These are phyloP conservation scores for Charanyca ferruginea DNA, from an alignment of 2,888 invertebrate genomes.

Conservation along the genomic window DNA sequence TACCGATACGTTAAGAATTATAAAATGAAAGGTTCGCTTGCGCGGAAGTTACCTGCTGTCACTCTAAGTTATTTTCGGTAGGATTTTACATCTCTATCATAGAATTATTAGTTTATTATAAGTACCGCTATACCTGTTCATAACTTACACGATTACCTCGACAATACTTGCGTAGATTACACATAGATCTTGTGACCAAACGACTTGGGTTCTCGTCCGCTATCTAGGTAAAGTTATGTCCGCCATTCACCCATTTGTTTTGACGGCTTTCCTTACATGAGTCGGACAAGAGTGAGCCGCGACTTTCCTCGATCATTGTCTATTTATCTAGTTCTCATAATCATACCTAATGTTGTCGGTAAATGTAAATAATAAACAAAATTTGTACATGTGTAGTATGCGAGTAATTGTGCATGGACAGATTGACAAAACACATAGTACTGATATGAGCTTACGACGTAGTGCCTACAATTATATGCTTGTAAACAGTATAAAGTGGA, in stretches of 20 bases:
- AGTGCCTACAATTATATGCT: slow-evolving; percentile 92
- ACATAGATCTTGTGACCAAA: slow-evolving; percentile 25
- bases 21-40: slow-evolving; percentile 47
- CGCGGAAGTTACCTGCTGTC: slow-evolving; percentile 31
- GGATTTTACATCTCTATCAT: slow-evolving; percentile 48
- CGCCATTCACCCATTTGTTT: slow-evolving; percentile 43
- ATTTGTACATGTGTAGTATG: slow-evolving; percentile 87
- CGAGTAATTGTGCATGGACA: slow-evolving; percentile 87
- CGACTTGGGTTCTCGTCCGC: slow-evolving; percentile 36
- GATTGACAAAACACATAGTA: slow-evolving; percentile 88
- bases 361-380: slow-evolving; percentile 83
- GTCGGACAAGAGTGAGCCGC: slow-evolving; percentile 48
- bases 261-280: slow-evolving; percentile 63
- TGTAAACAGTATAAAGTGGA: slow-evolving; percentile 83
- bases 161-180: slow-evolving; percentile 52
- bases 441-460: slow-evolving; percentile 93
- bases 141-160: slow-evolving; percentile 52
- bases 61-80: slow-evolving; percentile 42
- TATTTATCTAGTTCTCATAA: slow-evolving; percentile 63
- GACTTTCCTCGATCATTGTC: slow-evolving; percentile 52
- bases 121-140: slow-evolving; percentile 51
- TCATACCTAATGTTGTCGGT: slow-evolving; percentile 71
- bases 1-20: slow-evolving; percentile 36
- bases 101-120: slow-evolving; percentile 57
- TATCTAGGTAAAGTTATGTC: slow-evolving; percentile 6